A percentile compares a stretch with the other conserved stretches of the same genome.
Evolutionary conservation across 2,113 vertebrate species (phyloP).

Genomic region (Myotis yumanensis): DNA sequence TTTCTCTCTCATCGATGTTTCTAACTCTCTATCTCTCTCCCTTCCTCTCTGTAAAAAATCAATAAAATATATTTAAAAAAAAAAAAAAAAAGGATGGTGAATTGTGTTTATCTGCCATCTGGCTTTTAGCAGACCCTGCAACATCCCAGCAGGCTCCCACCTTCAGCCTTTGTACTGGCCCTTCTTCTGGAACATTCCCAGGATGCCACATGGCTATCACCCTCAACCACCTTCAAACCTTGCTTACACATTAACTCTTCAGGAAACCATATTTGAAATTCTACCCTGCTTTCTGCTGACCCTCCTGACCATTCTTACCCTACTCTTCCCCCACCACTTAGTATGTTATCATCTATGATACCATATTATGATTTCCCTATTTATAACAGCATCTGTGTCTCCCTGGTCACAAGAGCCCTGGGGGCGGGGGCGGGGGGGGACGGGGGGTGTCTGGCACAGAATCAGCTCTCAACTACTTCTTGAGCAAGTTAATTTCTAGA

Average conservation of each 20-base stretch:
- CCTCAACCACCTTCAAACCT: neutral
- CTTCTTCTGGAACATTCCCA: neutral
- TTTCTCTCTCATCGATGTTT: no score
- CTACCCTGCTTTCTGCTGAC: neutral
- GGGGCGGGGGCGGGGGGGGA: no score
- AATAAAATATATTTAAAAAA: no score
- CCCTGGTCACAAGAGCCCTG: neutral
- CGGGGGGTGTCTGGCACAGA: neutral
- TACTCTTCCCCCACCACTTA: neutral
- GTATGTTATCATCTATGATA: neutral
- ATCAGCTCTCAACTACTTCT: neutral
- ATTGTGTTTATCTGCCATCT: neutral
- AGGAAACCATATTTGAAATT: neutral
- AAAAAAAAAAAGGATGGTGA: no score
- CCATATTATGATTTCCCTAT: neutral
- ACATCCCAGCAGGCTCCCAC: no score
- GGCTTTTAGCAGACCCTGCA: neutral
- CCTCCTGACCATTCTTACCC: neutral
- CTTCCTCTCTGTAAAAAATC: no score
- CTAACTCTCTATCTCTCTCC: no score
- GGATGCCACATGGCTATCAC: no score
- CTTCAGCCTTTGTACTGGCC: neutral
- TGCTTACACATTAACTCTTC: neutral
- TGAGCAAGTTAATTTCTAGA: slow-evolving; percentile 1
- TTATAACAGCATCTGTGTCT: slow-evolving; percentile 2